A percentile compares a stretch with the other conserved stretches of the same genome.
Evolutionary conservation across 1,140 invertebrate genomes (phyloP).

Genomic region (Steinernema feltiae): DNA sequence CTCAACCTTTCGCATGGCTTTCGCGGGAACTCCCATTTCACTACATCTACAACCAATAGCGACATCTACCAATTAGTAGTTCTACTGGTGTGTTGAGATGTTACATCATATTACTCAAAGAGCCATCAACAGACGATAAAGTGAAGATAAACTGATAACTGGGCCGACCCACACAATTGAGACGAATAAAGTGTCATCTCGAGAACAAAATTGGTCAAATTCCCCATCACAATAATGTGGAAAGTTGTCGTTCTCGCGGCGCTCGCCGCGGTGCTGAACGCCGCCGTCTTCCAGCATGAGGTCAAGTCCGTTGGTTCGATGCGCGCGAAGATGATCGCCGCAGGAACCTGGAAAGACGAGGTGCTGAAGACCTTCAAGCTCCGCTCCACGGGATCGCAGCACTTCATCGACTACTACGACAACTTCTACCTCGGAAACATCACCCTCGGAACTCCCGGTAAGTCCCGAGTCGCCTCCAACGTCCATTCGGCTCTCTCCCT

Average conservation of each 20-base stretch:
- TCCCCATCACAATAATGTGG: background rate
- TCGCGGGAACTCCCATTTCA: too few relatives aligned
- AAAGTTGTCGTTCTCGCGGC: constrained; percentile 2
- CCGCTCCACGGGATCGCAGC: background rate
- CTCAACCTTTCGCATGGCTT: too few relatives aligned
- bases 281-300: constrained; percentile 6
- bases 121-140: too few relatives aligned
- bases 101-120: too few relatives aligned
- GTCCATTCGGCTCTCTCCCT: background rate
- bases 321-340: constrained; percentile 9
- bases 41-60: too few relatives aligned
- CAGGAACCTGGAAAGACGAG: background rate
- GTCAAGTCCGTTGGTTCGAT: background rate
- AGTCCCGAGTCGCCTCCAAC: background rate
- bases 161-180: too few relatives aligned
- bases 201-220: too few relatives aligned
- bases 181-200: too few relatives aligned
- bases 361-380: background rate
- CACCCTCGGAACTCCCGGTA: constrained; percentile 15
- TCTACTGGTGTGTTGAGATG: too few relatives aligned
- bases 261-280: background rate
- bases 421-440: constrained; percentile 16
- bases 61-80: too few relatives aligned
- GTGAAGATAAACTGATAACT: too few relatives aligned
- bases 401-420: constrained; percentile 19